phyloP scores from a whole-genome alignment of 2,113 vertebrate genomes.

The Clinocottus analis region DNA sequence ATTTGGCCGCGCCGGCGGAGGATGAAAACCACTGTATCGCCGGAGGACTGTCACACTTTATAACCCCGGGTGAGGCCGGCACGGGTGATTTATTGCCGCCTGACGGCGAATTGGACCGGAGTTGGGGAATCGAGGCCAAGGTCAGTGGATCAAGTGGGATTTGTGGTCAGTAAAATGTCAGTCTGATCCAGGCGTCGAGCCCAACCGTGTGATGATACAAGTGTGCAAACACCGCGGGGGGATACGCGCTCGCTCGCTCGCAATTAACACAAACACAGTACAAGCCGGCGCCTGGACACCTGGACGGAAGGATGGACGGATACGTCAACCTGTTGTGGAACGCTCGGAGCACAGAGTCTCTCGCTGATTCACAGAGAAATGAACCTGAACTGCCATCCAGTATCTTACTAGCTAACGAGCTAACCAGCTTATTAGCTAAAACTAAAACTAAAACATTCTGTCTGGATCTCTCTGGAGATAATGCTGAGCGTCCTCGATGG shows the following conservation, averaged over 20 bases:
- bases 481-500: not conserved
- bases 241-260: slow-evolving; percentile 8
- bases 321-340: not conserved
- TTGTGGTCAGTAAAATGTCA: slow-evolving; percentile 56
- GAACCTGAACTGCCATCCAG: not conserved
- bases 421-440: too few relatives aligned
- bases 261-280: slow-evolving; percentile 7
- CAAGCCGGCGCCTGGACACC: not conserved
- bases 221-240: slow-evolving; percentile 1
- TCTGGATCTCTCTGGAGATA: not conserved
- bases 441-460: not conserved
- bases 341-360: not conserved
- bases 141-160: slow-evolving; percentile 68
- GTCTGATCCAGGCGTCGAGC: slow-evolving; percentile 36
- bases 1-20: slow-evolving; percentile 38
- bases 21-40: slow-evolving; percentile 44
- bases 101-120: slow-evolving; percentile 45
- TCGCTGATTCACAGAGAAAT: not conserved
- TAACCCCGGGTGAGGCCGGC: slow-evolving; percentile 42
- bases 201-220: slow-evolving; percentile 28
- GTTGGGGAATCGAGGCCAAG: slow-evolving; percentile 63
- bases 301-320: not conserved
- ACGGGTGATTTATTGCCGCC: slow-evolving; percentile 59
- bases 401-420: not conserved
- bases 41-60: slow-evolving; percentile 26